Evolutionary conservation across 92 coral and sea anemone genomes (phyloP).

Genomic region (Blastomussa wellsi): DNA sequence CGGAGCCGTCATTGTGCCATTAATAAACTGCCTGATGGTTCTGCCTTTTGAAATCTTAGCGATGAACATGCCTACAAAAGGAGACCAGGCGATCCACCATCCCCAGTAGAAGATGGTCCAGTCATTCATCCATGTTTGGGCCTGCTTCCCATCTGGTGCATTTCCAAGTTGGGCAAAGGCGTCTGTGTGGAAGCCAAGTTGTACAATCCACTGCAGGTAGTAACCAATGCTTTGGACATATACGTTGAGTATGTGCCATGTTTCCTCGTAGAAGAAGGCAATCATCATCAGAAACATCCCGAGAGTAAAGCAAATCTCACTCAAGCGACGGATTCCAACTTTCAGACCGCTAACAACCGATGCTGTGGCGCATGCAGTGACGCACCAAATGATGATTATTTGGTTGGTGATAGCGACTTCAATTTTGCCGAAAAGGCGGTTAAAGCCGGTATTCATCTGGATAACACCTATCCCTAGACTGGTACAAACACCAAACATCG

Average conservation of each 20-base stretch:
- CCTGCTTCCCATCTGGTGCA: conserved; percentile 87
- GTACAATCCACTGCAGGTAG: conserved; percentile 86
- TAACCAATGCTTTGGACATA: conserved; percentile 82
- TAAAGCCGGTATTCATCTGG: conserved; percentile 71
- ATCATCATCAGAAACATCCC: conserved; percentile 88
- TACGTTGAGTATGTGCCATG: conserved; percentile 85
- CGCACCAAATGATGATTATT: conserved; percentile 88
- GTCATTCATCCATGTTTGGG: conserved; percentile 78
- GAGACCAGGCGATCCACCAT: conserved; percentile 99
- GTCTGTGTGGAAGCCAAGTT: conserved; percentile 92
- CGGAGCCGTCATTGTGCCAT: conserved; percentile 84
- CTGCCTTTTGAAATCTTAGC: conserved; percentile 84
- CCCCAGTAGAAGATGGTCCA: conserved; percentile 99
- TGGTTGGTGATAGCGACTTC: conserved; percentile 55
- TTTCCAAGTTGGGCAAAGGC: conserved; percentile 94
- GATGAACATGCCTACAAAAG: conserved; percentile 91
- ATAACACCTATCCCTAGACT: conserved; percentile 89
- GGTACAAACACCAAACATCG: conserved; percentile 98
- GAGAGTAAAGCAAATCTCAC: conserved; percentile 85
- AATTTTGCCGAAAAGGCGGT: conserved; percentile 67
- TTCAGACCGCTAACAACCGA: conserved; percentile 91
- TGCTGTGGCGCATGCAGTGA: conserved; percentile 83
- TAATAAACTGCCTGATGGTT: conserved; percentile 81
- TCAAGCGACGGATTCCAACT: conserved; percentile 90
- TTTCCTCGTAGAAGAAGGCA: conserved; percentile 80